These are phyloP conservation scores for Lasioglossum malachurum DNA, from an alignment of 2,888 invertebrate species.

Conservation along the genomic window DNA sequence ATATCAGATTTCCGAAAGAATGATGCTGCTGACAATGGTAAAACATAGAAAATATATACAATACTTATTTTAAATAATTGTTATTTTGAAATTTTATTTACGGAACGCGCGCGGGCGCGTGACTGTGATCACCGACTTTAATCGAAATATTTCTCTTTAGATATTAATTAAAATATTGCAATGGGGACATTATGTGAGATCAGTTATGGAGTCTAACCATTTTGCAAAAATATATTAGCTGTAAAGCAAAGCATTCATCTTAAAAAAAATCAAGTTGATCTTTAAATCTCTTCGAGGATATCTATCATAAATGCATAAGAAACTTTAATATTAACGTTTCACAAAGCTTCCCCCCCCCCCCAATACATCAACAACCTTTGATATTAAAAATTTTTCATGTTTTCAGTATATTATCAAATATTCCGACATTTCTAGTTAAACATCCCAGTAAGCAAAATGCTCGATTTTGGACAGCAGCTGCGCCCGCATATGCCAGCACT, in stretches of 20 bases:
- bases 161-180: not conserved
- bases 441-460: too few relatives aligned
- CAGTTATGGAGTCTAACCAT: not conserved
- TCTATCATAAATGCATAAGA: not conserved
- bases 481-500: too few relatives aligned
- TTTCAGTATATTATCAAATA: too few relatives aligned
- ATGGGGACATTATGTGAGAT: not conserved
- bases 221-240: too few relatives aligned
- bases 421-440: too few relatives aligned
- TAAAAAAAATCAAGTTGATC: not conserved
- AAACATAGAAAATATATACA: not conserved
- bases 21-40: slow-evolving; percentile 75
- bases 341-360: not conserved
- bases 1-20: slow-evolving; percentile 89
- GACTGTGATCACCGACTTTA: not conserved
- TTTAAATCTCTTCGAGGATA: not conserved
- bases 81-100: not conserved
- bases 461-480: too few relatives aligned
- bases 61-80: not conserved
- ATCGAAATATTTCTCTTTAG: not conserved
- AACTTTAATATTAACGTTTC: not conserved
- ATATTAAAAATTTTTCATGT: not conserved
- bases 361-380: not conserved
- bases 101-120: too few relatives aligned
- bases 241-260: not conserved